Percentiles rank a stretch among this genome's conserved stretches.
phyloP scores from a whole-genome alignment of 2,888 invertebrate species.

The Criorhina ranunculi region DNA sequence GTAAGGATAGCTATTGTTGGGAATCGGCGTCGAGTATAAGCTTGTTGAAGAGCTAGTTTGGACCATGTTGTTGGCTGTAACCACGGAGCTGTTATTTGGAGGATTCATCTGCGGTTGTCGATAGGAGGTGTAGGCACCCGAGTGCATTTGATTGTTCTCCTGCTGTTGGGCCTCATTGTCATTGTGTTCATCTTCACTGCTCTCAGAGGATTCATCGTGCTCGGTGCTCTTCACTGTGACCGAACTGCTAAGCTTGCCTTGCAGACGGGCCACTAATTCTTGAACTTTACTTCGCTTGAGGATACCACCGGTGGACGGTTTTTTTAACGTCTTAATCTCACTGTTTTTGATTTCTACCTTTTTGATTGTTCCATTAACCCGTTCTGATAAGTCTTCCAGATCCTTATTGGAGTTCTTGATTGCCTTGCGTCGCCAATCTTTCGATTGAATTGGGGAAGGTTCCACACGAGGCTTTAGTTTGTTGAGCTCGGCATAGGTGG shows the following conservation, averaged over 20 bases:
- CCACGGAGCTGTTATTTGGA: conserved; percentile 45
- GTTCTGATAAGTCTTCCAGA: conserved; percentile 46
- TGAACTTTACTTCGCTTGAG: conserved; percentile 79
- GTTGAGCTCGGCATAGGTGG: conserved; percentile 67
- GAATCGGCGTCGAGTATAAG: conserved; percentile 53
- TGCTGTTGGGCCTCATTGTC: conserved; percentile 58
- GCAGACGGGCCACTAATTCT: conserved; percentile 80
- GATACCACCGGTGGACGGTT: conserved; percentile 79
- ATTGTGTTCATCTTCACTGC: conserved; percentile 86
- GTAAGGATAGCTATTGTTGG: conserved; percentile 65
- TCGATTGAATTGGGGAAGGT: conserved; percentile 29
- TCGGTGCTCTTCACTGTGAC: conserved; percentile 41
- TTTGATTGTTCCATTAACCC: conserved; percentile 70
- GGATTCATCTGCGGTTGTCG: conserved; percentile 68
- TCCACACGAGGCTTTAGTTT: conserved; percentile 53
- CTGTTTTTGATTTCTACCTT: conserved; percentile 79
- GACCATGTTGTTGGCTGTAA: conserved; percentile 55
- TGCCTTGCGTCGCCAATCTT: conserved; percentile 70
- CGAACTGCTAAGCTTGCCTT: conserved; percentile 78
- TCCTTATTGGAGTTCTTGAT: conserved; percentile 70
- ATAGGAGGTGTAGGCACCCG: conserved; percentile 66
- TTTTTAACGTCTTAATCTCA: conserved; percentile 78
- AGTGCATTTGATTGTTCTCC: conserved; percentile 64
- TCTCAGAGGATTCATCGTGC: conserved; percentile 84
- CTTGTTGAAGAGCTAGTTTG: conserved; percentile 47